Base-by-base conservation (phyloP, 2,113 vertebrate species). In the Plectropomus leopardus region DNA sequence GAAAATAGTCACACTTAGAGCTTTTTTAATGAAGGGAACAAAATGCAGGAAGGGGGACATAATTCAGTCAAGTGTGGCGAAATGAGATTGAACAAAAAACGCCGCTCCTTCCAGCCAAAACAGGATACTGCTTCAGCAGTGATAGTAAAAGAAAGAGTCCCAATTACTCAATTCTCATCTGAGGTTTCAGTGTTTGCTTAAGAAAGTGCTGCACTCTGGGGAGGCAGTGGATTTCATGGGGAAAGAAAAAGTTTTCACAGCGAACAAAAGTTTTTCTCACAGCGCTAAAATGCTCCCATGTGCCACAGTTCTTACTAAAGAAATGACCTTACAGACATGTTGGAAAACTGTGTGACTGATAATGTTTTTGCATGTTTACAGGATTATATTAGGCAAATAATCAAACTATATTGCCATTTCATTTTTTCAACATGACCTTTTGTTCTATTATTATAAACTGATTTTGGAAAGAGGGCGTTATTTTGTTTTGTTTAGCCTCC, bases 11-110 rank as follows among this genome's bases (percentile, higher is more conserved):
- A 48, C 79, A 79, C 74, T 83, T 60, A 61, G 69, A 72, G 74
- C 54, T 71, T 89, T n/a, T 87, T 85, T 92, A 90, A 89, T 74
- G 80, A 76, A 69, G 83, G 76, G 79, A 91, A 93, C 86, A 73
- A 80, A 92, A 89, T 78, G 79, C 77, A 75, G 76, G 89, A 87
- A 81, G 40, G 78, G 90, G 76, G 67, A 59, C 83, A 86, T 76
- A 82, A 81, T 69, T 86, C 68, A 83, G 66, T 67, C 40, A 65
- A 78, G 71, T 57, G 74, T 74, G 85, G 71, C 70, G 75, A 80
- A 87, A 89, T 63, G 76, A 77, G 84, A 91, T 72, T 74, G 58
- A 83, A 90, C 45, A 72, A 58, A 79, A 85, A 76, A 85, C 76
- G 68, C 60, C 7, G 65, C 54, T 16, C 68, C 84, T 81, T 92